phyloP scores from a whole-genome alignment of 2,797 vertebrate genomes.

The Danio choprae region DNA sequence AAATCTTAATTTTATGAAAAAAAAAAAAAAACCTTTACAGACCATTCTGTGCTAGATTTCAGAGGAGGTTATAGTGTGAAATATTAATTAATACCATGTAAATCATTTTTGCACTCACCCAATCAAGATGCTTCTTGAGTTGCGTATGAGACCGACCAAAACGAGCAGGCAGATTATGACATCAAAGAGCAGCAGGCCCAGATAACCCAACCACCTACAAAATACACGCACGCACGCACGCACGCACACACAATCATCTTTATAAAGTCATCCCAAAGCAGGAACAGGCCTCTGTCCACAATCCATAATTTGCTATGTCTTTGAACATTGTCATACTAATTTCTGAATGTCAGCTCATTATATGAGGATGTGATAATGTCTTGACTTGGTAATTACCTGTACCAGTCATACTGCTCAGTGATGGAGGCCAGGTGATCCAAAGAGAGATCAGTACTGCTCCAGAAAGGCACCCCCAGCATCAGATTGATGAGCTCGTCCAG shows the following conservation, averaged over 20 bases:
- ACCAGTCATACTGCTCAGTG: conserved; percentile 95
- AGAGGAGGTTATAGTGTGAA: background rate
- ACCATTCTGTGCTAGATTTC: background rate
- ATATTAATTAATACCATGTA: conserved; percentile 13
- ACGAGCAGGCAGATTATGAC: conserved; percentile 95
- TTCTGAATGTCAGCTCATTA: background rate
- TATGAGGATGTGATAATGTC: too few species aligned
- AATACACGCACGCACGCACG: conserved; percentile 30
- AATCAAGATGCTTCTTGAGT: conserved; percentile 93
- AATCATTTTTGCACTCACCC: conserved; percentile 77
- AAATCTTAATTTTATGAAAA: too few species aligned
- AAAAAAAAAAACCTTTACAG: background rate
- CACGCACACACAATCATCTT: background rate
- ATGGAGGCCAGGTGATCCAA: conserved; percentile 87
- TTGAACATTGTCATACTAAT: background rate
- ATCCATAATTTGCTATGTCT: background rate
- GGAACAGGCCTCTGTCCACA: background rate
- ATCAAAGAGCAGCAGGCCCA: conserved; percentile 91
- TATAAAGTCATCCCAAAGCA: background rate
- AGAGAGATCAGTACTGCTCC: conserved; percentile 86
- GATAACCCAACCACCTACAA: conserved; percentile 93
- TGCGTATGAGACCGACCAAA: conserved; percentile 96
- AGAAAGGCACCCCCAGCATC: conserved; percentile 92
- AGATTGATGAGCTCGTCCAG: conserved; percentile 88
- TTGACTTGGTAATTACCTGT: conserved; percentile 81